Evolutionary conservation across 2,113 vertebrate genomes (phyloP), one percentile per base, ranked within the genome.

Genomic region (Chamaetylas fuelleborni): DNA sequence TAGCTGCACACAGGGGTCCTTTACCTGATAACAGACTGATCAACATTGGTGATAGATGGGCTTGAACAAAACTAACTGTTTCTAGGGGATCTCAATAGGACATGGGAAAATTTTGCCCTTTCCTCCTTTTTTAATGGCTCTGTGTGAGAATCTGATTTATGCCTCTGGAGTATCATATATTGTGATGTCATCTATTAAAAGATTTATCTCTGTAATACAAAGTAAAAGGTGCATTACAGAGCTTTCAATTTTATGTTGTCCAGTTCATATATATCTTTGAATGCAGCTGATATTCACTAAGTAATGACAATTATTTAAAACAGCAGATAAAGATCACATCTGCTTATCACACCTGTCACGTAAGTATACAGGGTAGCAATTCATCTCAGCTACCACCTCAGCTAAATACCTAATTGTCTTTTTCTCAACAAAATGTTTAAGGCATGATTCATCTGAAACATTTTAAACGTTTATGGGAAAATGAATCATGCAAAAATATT

Each of bases 401-500:
- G 45, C 78, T 90, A 82, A 95, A 92, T 80, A 69, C 7, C 66
- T 64, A 64, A 74, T 19, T 81, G 20, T 70, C 11, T 64, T 65
- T 38, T 90, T 73, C 50, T 40, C 19, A 82, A 53, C 10, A 72
- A 22, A 57, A 76, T 81, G 28, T 87, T 94, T 91, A 85, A 91
- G 31, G 9, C 12, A 56, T 93, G 95, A 96, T 61, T 96, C 84
- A 96, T 90, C 62, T 90, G 74, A 90, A 78, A 57, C 28, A 72
- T 61, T 81, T 94, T 36, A 87, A 54, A 50, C 85, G 81, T 79
- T 96, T 94, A 80, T 61, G 34, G 76, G 40, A 64, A 94, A 77
- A 94, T 96, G 78, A 96, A 92, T 96, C 84, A 94, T 14, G 23
- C 47, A 60, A 86, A 90, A 95, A 94, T 79, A 89, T 84, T 93